Percentiles rank a stretch among this genome's conserved stretches.
Evolutionary conservation across 2,888 invertebrate genomes (phyloP).

Genomic region (Trachelus tabidus): DNA sequence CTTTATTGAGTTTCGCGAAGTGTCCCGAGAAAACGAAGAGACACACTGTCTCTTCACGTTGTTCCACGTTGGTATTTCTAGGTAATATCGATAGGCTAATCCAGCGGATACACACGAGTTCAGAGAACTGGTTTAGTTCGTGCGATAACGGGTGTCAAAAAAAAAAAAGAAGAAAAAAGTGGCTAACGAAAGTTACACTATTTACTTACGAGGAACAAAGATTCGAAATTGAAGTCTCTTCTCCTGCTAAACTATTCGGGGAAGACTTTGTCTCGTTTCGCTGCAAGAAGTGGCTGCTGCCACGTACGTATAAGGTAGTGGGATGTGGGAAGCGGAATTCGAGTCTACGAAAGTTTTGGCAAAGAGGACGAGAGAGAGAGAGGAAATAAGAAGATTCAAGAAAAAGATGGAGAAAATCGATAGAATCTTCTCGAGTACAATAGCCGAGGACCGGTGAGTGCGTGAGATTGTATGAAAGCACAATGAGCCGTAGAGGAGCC

Average conservation of each 20-base stretch:
- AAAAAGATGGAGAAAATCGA: constrained; percentile 31
- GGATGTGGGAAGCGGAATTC: neutral
- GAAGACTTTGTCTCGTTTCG: no score
- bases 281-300: no score
- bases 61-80: no score
- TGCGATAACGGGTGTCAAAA: no score
- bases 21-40: no score
- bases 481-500: constrained; percentile 17
- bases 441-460: constrained; percentile 26
- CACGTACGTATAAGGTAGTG: neutral
- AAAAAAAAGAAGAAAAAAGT: no score
- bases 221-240: neutral
- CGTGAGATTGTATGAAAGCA: constrained; percentile 15
- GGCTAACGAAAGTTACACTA: neutral
- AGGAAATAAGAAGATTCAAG: neutral
- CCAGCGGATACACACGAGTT: no score
- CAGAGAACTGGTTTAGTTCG: no score
- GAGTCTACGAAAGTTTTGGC: constrained; percentile 3
- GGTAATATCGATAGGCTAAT: no score
- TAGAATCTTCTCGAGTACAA: constrained; percentile 41
- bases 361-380: neutral
- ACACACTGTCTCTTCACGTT: no score
- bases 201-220: neutral
- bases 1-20: no score
- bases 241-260: neutral